Conservation (phyloP, 2,888 invertebrate species). For the Dicyrtoma fusca region DNA sequence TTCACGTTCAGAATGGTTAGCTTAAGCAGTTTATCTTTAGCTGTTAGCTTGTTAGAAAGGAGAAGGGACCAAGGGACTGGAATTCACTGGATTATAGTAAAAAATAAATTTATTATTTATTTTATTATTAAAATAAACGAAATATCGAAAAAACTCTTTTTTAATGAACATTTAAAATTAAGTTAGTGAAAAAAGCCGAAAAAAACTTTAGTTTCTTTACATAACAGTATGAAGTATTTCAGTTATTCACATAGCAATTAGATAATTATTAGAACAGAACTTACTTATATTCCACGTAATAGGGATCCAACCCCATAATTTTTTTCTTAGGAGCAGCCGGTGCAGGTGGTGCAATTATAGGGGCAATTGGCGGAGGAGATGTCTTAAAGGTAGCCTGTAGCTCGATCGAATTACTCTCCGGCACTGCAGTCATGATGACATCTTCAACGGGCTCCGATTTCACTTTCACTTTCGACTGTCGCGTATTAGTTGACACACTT, state of each 20-base stretch:
- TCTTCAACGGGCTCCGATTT: background rate
- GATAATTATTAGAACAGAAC: background rate
- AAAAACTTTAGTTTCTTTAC: constrained; percentile 3
- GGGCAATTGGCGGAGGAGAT: background rate
- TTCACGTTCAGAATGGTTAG: too few species aligned
- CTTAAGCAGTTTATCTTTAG: too few species aligned
- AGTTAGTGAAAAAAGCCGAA: background rate
- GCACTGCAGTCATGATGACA: background rate
- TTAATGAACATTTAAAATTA: background rate
- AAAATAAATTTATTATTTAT: too few species aligned
- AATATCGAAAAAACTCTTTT: constrained; percentile 13
- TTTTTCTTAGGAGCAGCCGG: constrained; percentile 5
- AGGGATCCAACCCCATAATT: constrained; percentile 46
- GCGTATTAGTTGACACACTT: too few species aligned
- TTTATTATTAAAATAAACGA: too few species aligned
- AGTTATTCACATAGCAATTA: constrained; percentile 23
- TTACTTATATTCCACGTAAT: constrained; percentile 51
- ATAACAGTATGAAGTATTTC: too few species aligned
- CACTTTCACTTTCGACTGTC: too few species aligned
- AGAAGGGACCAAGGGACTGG: too few species aligned
- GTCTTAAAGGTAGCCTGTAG: background rate
- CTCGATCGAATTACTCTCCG: background rate
- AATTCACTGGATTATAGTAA: too few species aligned
- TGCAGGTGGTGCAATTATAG: background rate
- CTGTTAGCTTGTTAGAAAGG: too few species aligned